Percentiles rank a stretch among this genome's conserved stretches.
Conservation (phyloP, 2,797 vertebrate genomes). For the Chelon labrosus region DNA sequence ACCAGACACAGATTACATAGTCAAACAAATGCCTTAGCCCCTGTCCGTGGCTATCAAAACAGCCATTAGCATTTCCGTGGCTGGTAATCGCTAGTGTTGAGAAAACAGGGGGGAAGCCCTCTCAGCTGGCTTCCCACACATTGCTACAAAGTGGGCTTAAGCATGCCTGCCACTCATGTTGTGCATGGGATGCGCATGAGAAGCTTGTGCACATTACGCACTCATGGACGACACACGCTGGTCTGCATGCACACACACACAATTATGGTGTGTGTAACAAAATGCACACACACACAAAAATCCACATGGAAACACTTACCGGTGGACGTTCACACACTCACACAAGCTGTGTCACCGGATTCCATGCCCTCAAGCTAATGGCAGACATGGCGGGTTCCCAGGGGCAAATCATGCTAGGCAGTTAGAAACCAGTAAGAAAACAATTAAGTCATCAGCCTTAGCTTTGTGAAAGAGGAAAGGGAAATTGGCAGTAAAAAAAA, state of each 20-base stretch:
- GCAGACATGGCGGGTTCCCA: constrained; percentile 69
- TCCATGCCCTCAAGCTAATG: constrained; percentile 38
- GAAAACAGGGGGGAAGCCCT: constrained; percentile 77
- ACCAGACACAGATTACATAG: constrained; percentile 81
- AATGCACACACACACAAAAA: constrained; percentile 3
- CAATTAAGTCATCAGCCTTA: constrained; percentile 72
- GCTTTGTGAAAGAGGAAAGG: constrained; percentile 67
- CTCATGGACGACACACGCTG: constrained; percentile 10
- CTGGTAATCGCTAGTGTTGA: constrained; percentile 78
- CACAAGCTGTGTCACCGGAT: constrained; percentile 62
- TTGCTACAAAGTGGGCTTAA: constrained; percentile 57
- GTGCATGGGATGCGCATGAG: neutral
- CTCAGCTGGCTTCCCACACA: constrained; percentile 78
- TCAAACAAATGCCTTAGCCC: constrained; percentile 78
- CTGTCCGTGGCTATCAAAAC: constrained; percentile 78
- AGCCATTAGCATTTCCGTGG: constrained; percentile 86
- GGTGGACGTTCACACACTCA: constrained; percentile 48
- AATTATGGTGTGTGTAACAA: neutral
- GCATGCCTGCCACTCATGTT: constrained; percentile 48
- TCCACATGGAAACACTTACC: constrained; percentile 49
- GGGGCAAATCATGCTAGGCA: constrained; percentile 49
- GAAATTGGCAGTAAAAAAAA: constrained; percentile 60
- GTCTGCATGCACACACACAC: constrained; percentile 15
- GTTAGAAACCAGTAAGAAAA: constrained; percentile 63
- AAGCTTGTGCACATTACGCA: neutral